These are phyloP conservation scores for Prolemur simus DNA, from an alignment of 2,113 vertebrate species.

Conservation along the genomic window DNA sequence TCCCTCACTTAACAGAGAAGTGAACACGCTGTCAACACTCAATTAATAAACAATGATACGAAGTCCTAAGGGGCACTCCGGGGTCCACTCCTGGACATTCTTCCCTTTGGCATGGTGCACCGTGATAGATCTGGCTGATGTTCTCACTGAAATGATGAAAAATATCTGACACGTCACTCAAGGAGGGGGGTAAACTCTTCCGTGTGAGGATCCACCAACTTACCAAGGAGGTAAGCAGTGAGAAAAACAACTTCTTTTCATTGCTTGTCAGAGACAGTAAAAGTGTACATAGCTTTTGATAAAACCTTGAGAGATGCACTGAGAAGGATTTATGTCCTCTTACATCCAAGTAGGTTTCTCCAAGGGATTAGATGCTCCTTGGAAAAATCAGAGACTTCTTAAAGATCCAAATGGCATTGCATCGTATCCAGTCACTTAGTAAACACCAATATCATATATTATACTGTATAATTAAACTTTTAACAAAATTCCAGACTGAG, in stretches of 20 bases:
- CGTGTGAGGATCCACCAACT: neutral
- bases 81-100: conserved; percentile 44
- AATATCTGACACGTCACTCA: conserved; percentile 28
- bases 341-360: neutral
- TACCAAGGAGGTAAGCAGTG: neutral
- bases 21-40: conserved; percentile 69
- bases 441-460: neutral
- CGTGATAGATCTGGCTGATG: neutral
- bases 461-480: neutral
- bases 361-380: neutral
- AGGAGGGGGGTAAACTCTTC: neutral
- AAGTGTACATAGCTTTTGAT: conserved; percentile 8
- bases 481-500: neutral
- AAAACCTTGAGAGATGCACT: neutral
- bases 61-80: conserved; percentile 43
- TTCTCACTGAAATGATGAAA: conserved; percentile 24
- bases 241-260: conserved; percentile 38
- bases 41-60: conserved; percentile 54
- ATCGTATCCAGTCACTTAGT: neutral
- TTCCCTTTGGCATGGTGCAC: conserved; percentile 25
- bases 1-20: conserved; percentile 44
- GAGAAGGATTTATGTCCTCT: conserved; percentile 28
- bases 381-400: neutral
- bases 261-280: conserved; percentile 36
- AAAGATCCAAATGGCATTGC: neutral